Base-by-base conservation (phyloP, 2,113 vertebrate genomes). In the Pica pica region DNA sequence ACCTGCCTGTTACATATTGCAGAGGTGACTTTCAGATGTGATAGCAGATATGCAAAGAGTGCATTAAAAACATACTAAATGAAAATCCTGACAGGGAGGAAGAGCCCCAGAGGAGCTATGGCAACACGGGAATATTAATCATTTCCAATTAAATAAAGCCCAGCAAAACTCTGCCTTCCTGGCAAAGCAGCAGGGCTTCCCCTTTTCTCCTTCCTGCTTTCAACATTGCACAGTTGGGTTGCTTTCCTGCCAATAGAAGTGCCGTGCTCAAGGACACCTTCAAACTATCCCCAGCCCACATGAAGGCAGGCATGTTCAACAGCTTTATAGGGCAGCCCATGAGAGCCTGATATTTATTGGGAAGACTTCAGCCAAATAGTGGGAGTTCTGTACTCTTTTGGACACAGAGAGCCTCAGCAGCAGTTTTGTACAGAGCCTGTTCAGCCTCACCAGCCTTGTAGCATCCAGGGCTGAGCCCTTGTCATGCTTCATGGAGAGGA, bases 401-500 rank as follows among this genome's bases (percentile, higher is more conserved):
- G 39, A 37, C 44, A 35, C 3, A 5, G 14, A 46, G 16, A 44
- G 8, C 30, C 42, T 47, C 63, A n/a, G 44, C 63, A 84, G 73
- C 2, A 7, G 35, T 19, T 77, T 47, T 35, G 31, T 13, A 30
- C 26, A 50, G 59, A 50, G 35, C 26, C 44, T 0, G 0, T 33
- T 56, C 35, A 74, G 50, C 20, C 55, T 35, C 74, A 44, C 6
- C 57, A 63, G 42, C 56, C 47, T 9, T 2, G 31, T 4, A 15
- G 16, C 30, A 24, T 5, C 37, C 27, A 53, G 47, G 35, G 16
- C 37, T 53, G 28, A 68, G 78, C 16, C 41, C 59, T 22, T 77
- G 28, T 35, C 8, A 3, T 0, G 0, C 9, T 41, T 8, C 22
- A 7, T 13, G 33, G 31, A 94, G 86, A 50, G 1, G 0, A 55